phyloP scores from a whole-genome alignment of 2,888 invertebrate genomes.

The Cantharis rustica region DNA sequence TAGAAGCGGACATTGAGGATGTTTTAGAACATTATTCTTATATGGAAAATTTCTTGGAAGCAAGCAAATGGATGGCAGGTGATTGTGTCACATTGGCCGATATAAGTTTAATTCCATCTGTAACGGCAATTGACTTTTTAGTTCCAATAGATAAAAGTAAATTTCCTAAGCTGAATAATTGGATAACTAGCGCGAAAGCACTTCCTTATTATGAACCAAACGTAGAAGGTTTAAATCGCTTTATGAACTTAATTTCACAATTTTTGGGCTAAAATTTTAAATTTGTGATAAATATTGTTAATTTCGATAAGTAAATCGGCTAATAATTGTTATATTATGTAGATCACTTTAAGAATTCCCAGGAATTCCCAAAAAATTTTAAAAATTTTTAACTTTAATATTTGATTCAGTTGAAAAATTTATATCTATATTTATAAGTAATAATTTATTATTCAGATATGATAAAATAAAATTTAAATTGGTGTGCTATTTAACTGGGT shows the following conservation, averaged over 20 bases:
- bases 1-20: constrained; percentile 12
- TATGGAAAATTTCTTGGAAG: constrained; percentile 56
- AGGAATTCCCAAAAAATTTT: too few species aligned
- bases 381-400: too few species aligned
- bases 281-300: neutral
- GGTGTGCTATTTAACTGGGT: too few species aligned
- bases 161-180: constrained; percentile 36
- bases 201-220: constrained; percentile 41
- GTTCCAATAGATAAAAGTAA: constrained; percentile 30
- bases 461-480: too few species aligned
- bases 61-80: constrained; percentile 58
- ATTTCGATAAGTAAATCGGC: too few species aligned
- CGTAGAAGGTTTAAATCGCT: neutral
- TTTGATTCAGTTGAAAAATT: too few species aligned
- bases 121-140: constrained; percentile 29
- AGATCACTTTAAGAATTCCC: too few species aligned
- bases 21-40: constrained; percentile 53
- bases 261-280: neutral
- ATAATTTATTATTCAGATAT: too few species aligned
- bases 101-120: constrained; percentile 34
- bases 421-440: too few species aligned
- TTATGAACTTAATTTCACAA: neutral
- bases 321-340: too few species aligned
- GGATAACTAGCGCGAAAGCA: constrained; percentile 45
- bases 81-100: constrained; percentile 47